Percentiles rank a stretch among this genome's conserved stretches.
phyloP scores from a whole-genome alignment of 2,113 vertebrate genomes.

The Motacilla alba region DNA sequence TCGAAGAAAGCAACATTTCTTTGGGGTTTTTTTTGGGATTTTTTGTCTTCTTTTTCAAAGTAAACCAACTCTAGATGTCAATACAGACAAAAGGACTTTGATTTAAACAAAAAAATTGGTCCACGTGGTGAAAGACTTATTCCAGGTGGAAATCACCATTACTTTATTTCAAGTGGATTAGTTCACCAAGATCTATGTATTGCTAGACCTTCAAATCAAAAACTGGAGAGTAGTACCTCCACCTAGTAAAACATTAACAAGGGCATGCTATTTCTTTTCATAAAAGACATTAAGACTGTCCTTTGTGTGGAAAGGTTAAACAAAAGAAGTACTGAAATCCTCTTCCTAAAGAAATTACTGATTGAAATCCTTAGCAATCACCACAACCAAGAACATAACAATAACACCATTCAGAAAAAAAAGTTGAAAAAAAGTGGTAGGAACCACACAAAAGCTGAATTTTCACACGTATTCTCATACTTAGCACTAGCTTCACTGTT shows the following conservation, averaged over 20 bases:
- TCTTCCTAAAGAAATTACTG: not conserved
- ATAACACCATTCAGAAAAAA: not conserved
- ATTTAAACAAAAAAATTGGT: not conserved
- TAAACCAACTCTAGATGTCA: not conserved
- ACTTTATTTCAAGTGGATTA: not conserved
- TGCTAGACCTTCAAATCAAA: not conserved
- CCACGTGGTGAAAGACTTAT: not conserved
- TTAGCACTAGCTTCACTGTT: not conserved
- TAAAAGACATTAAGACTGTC: not conserved
- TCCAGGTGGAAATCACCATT: not conserved
- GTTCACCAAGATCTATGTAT: not conserved
- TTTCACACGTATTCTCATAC: not conserved
- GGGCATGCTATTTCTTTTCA: not conserved
- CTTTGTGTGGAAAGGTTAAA: not conserved
- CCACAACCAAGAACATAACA: not conserved
- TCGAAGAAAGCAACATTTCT: not conserved
- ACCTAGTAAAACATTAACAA: not conserved
- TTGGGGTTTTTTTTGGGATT: not conserved
- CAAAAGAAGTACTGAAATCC: not conserved
- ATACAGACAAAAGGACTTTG: not conserved
- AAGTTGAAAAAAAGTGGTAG: not conserved
- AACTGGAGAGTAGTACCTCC: not conserved
- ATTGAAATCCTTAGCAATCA: not conserved
- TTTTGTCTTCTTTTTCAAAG: not conserved
- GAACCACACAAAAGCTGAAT: not conserved